Conservation (phyloP, 2,888 invertebrate species). For the Sesamia inferens region DNA sequence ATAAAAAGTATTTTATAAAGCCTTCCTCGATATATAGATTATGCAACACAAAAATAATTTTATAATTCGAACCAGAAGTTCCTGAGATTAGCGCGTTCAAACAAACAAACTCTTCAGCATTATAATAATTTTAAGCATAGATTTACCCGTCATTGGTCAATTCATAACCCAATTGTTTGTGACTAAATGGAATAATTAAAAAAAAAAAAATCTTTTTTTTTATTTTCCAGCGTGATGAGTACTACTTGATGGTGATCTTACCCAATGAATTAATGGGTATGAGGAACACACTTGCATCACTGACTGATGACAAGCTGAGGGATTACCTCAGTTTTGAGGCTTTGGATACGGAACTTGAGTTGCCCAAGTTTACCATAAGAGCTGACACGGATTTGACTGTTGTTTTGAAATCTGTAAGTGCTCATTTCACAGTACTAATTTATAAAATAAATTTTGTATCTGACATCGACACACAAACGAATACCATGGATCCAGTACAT, state of each 20-base stretch:
- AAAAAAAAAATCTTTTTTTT: neutral
- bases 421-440: neutral
- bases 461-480: no score
- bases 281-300: constrained; percentile 68
- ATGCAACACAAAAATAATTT: no score
- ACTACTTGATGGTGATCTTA: constrained; percentile 85
- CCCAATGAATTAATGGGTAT: constrained; percentile 77
- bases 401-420: constrained; percentile 78
- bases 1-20: no score
- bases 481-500: no score
- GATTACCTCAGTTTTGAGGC: constrained; percentile 72
- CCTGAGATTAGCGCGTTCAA: no score
- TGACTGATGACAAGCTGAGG: constrained; percentile 75
- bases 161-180: no score
- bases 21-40: no score
- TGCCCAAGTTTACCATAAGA: constrained; percentile 85
- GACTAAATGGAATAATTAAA: neutral
- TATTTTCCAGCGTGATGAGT: constrained; percentile 83
- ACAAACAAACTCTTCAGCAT: no score
- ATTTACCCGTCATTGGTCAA: no score
- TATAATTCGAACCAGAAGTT: no score
- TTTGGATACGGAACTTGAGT: constrained; percentile 76
- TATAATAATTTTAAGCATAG: no score
- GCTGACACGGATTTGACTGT: constrained; percentile 79
- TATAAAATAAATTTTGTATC: neutral